A percentile compares a stretch with the other conserved stretches of the same genome.
Evolutionary conservation across 1,140 invertebrate species (phyloP).

Genomic region (Lepidostoma basale): DNA sequence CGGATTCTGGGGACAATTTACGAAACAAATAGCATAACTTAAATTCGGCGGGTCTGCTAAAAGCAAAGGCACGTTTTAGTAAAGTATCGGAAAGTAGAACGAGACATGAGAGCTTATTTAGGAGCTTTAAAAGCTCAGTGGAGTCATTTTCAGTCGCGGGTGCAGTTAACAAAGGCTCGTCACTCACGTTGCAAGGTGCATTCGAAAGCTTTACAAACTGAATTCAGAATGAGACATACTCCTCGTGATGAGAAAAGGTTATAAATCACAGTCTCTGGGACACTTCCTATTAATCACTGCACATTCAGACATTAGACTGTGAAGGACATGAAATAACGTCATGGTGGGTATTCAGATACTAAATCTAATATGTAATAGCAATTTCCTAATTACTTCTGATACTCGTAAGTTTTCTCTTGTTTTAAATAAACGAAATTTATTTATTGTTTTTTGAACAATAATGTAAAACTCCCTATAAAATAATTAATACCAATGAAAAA

Average conservation of each 20-base stretch:
- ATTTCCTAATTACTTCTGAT: no score
- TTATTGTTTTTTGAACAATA: no score
- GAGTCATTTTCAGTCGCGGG: constrained; percentile 10
- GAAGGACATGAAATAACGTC: no score
- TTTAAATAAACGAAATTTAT: no score
- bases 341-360: no score
- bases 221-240: background rate
- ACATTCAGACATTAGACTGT: background rate
- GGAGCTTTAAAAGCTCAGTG: constrained; percentile 16
- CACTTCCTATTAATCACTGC: constrained; percentile 4
- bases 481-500: no score
- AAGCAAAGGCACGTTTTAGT: constrained; percentile 33
- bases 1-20: no score
- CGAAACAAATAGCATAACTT: constrained; percentile 13
- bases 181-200: constrained; percentile 5
- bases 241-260: background rate
- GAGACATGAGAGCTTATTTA: constrained; percentile 23
- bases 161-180: background rate
- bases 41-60: constrained; percentile 25
- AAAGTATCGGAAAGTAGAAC: constrained; percentile 26
- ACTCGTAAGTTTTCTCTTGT: no score
- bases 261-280: background rate
- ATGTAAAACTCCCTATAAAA: no score
- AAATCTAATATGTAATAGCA: no score
- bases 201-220: background rate